A percentile compares a stretch with the other conserved stretches of the same genome.
Evolutionary conservation across 2,113 vertebrate species (phyloP).

Genomic region (Apistogramma diplotaenia): DNA sequence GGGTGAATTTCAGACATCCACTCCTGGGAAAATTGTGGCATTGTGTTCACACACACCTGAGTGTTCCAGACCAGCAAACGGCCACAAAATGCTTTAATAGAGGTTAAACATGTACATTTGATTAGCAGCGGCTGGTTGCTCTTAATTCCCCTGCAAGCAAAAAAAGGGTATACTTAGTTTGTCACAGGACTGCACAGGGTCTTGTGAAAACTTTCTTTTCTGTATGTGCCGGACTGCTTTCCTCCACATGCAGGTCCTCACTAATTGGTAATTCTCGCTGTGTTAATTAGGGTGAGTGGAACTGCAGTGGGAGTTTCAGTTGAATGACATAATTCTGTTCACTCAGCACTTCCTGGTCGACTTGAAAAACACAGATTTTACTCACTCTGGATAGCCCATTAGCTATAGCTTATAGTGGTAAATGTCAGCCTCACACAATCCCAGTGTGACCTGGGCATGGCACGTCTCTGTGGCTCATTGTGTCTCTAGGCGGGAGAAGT

Average conservation of each 20-base stretch:
- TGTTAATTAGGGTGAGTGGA: constrained; percentile 35
- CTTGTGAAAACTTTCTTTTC: neutral
- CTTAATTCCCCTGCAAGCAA: neutral
- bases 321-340: constrained; percentile 38
- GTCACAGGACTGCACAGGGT: no score
- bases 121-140: neutral
- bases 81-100: neutral
- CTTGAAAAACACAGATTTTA: constrained; percentile 45
- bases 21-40: neutral
- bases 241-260: neutral
- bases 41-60: neutral
- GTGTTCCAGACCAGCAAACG: neutral
- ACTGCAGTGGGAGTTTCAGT: constrained; percentile 19
- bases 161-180: neutral
- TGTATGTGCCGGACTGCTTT: neutral
- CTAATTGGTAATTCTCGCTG: constrained; percentile 6
- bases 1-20: neutral
- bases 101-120: accelerated
- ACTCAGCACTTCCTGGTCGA: constrained; percentile 43
- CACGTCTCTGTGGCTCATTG: constrained; percentile 19
- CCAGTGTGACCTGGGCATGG: constrained; percentile 13
- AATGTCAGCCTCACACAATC: constrained; percentile 50
- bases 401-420: constrained; percentile 38
- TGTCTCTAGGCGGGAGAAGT: constrained; percentile 22
- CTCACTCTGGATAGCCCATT: constrained; percentile 39